phyloP scores from a whole-genome alignment of 2,113 vertebrate species.

The Callospermophilus lateralis region DNA sequence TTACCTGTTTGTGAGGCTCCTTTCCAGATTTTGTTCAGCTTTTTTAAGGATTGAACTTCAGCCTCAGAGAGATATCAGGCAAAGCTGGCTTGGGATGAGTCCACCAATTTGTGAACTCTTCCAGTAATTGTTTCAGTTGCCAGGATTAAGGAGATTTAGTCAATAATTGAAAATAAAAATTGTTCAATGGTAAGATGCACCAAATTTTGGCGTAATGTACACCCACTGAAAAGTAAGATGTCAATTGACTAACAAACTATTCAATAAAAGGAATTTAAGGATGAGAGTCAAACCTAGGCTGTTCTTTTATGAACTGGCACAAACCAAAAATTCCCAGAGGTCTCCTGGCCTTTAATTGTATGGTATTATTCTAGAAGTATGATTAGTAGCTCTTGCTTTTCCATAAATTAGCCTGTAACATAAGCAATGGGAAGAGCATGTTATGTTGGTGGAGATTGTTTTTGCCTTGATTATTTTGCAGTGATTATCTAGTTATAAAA shows the following conservation, averaged over 20 bases:
- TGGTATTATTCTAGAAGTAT: slow-evolving; percentile 77
- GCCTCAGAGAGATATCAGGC: slow-evolving; percentile 11
- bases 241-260: neutral
- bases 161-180: slow-evolving; percentile 16
- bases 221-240: neutral
- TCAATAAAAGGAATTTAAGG: neutral
- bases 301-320: slow-evolving; percentile 67
- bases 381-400: slow-evolving; percentile 76
- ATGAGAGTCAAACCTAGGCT: slow-evolving; percentile 39
- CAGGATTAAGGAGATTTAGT: neutral
- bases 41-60: slow-evolving; percentile 18
- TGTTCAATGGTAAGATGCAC: neutral
- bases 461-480: neutral
- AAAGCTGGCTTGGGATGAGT: neutral
- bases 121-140: neutral
- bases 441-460: slow-evolving; percentile 66
- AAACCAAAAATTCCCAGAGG: slow-evolving; percentile 77
- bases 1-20: neutral
- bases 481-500: slow-evolving; percentile 44
- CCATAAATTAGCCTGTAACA: slow-evolving; percentile 73
- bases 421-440: slow-evolving; percentile 80
- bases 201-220: neutral
- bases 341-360: slow-evolving; percentile 73
- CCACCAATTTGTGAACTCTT: neutral
- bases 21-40: neutral